Evolutionary conservation across 2,888 invertebrate species (phyloP), one percentile per base, ranked within the genome.

Genomic region (Lycaena phlaeas): DNA sequence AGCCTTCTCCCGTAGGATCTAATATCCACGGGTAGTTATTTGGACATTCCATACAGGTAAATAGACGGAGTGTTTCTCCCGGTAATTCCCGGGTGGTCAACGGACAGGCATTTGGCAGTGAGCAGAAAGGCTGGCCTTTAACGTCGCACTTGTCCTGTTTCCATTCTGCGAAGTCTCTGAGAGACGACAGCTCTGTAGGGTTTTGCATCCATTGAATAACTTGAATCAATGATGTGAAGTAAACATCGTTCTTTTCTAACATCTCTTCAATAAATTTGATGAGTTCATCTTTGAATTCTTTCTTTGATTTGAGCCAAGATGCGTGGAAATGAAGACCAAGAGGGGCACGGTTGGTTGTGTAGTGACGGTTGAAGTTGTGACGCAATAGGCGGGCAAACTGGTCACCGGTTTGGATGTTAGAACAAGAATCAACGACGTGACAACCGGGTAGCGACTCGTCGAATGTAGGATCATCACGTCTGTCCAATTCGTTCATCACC

Each of bases 201-300:
- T 93, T 94, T 77, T 96, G 96, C 94, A 96, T 96, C 96, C 96
- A 96, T 75, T 96, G 95, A 62, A 96, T 94, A 17, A 96, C 96
- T 88, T 93, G 88, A 56, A 95, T 89, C 86, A 94, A 92, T 45
- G 95, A 96, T 48, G 95, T 94, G 73, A 96, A 96, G 86, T 96
- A 96, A 17, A 96, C 96, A 64, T 96, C 96, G 64, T 93, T 94
- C 63, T 92, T 90, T 54, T 88, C 90, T 56, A 94, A 79, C 93
- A 95, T 94, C 74, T 96, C 96, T 82, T 96, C 95, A 56, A 96
- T 95, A 78, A 96, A 96, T 72, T 94, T 95, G 69, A 93, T 91
- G 41, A 96, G 86, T 70, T 95, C 95, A 48, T 96, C 95, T 73
- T 90, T 92, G 84, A 93, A 96, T 77, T 96, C 96, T 64, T 93